Base-by-base conservation (phyloP, 2,888 invertebrate species). In the Mythimna pallens region DNA sequence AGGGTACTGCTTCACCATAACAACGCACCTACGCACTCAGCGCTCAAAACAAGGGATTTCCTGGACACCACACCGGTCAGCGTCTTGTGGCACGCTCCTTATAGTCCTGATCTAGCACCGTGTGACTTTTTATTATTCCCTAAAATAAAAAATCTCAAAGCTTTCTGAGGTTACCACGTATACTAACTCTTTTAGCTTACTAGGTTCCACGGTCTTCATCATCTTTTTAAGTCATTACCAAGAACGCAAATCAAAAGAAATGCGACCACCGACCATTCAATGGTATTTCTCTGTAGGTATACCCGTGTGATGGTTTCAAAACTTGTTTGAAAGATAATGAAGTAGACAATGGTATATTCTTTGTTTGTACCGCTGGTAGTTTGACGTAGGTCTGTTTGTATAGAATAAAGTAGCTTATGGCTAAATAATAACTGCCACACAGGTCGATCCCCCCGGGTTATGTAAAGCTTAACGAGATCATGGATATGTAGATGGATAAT, bases 211-310 rank as follows among this genome's bases (percentile, higher is more conserved):
- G 47, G 17, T 47, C 20, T 50, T 25, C n/a, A 25, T 25, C 14
- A 14, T 30, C 8, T 30, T 57, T 54, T 2, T 25, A 14, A 30
- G 3, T 57, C 8, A 8, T 25, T 57, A 8, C 55, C 30, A 57
- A 14, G 25, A 30, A 40, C 47, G 6, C 14, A 61, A 55, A 20
- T 43, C 25, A 67, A 30, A 52, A 20, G 43, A 12, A 58, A 64
- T 30, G 14, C 14, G 10, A 54, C 25, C 3, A 25, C 14, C 43
- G 10, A 54, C 52, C 3, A 25, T 14, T 25, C 62, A 57, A 34
- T 50, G 22, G 5, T 59, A n/a, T 65, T 54, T 64, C 17, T 64
- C 9, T 59, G 52, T 17, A 54, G 9, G 64, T n/a, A 63, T 4
- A 6, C 17, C 40, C 43, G 17, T 52, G 22, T 20, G 40, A 55